Percentiles rank a stretch among this genome's conserved stretches.
Evolutionary conservation across 2,888 invertebrate genomes (phyloP).

Genomic region (Aphodius granarius): DNA sequence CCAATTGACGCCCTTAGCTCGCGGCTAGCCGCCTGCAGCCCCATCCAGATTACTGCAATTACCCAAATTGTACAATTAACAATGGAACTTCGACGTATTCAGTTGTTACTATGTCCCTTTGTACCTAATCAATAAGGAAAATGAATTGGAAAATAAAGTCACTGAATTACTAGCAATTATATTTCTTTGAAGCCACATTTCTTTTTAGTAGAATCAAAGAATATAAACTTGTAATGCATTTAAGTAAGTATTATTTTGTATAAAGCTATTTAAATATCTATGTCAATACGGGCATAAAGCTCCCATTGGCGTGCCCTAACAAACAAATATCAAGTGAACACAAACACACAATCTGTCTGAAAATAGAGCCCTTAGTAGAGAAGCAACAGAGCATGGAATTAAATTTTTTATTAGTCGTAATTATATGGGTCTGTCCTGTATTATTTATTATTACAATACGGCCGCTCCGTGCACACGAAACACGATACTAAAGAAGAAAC

Average conservation of each 20-base stretch:
- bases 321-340: too few relatives aligned
- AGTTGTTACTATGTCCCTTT: background rate
- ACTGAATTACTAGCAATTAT: too few relatives aligned
- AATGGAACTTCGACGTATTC: background rate
- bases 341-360: background rate
- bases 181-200: too few relatives aligned
- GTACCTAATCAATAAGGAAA: background rate
- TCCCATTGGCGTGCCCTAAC: too few relatives aligned
- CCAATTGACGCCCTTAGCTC: background rate
- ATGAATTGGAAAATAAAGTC: too few relatives aligned
- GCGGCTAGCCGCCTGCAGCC: background rate
- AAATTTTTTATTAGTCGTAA: background rate
- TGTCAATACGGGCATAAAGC: too few relatives aligned
- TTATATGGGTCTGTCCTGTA: background rate
- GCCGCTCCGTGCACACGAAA: background rate
- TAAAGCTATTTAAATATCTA: too few relatives aligned
- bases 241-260: too few relatives aligned
- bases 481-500: background rate
- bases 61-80: background rate
- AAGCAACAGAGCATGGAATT: background rate
- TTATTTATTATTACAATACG: background rate
- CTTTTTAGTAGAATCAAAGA: too few relatives aligned
- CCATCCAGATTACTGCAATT: background rate
- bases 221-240: too few relatives aligned
- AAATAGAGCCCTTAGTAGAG: background rate